phyloP scores from a whole-genome alignment of 1,140 invertebrate genomes.

The Drosophila miranda region DNA sequence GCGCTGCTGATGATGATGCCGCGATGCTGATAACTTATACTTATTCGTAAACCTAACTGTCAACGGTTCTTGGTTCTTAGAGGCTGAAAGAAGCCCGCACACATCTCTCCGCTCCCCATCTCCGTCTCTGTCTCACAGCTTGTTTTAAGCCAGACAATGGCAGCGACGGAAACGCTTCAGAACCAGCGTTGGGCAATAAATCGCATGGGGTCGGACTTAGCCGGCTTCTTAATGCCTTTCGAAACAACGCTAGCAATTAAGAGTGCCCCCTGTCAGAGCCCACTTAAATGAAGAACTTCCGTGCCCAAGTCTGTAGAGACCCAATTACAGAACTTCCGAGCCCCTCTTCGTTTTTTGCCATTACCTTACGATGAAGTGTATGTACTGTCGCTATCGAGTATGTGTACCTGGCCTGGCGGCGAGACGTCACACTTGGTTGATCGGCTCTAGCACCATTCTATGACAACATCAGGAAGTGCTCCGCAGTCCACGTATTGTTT shows the following conservation, averaged over 20 bases:
- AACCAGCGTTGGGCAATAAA: conserved; percentile 38
- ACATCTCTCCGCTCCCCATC: neutral
- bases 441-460: conserved; percentile 66
- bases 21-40: conserved; percentile 42
- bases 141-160: conserved; percentile 36
- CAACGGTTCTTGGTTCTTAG: conserved; percentile 43
- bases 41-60: conserved; percentile 48
- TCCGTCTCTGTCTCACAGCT: conserved; percentile 4
- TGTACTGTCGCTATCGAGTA: conserved; percentile 15
- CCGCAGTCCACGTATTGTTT: conserved; percentile 37
- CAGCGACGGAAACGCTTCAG: conserved; percentile 23
- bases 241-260: conserved; percentile 43
- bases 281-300: conserved; percentile 72
- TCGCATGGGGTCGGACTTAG: conserved; percentile 31
- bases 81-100: conserved; percentile 28
- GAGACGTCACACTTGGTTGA: conserved; percentile 64
- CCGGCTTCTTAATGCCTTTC: conserved; percentile 26
- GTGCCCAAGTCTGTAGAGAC: conserved; percentile 65
- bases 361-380: conserved; percentile 2
- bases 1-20: conserved; percentile 40
- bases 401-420: conserved; percentile 23
- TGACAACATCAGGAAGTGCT: conserved; percentile 65
- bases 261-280: conserved; percentile 33
- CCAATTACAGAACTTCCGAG: conserved; percentile 64
- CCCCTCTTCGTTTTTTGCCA: conserved; percentile 47